A percentile compares a stretch with the other conserved stretches of the same genome.
Evolutionary conservation across 2,888 invertebrate genomes (phyloP).

Genomic region (Oligia strigilis): DNA sequence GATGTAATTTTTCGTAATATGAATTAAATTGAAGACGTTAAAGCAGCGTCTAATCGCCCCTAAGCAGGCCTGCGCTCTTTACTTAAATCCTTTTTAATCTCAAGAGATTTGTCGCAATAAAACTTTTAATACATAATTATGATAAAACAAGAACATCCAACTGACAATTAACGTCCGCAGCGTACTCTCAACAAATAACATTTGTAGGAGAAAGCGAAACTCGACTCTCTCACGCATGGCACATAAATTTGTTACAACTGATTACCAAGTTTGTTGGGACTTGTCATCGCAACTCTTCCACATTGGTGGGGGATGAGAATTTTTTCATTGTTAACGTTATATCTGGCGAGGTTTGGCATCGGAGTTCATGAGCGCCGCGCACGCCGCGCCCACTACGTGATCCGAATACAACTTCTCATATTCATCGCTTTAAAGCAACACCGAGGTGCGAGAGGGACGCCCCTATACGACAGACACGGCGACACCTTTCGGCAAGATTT

Average conservation of each 20-base stretch:
- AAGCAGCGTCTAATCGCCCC: constrained; percentile 48
- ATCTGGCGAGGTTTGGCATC: constrained; percentile 86
- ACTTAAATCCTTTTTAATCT: constrained; percentile 63
- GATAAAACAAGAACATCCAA: constrained; percentile 66
- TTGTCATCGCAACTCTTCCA: constrained; percentile 89
- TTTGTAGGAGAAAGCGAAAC: constrained; percentile 66
- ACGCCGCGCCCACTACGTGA: constrained; percentile 86
- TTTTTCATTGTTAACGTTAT: constrained; percentile 88
- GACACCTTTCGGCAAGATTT: constrained; percentile 84
- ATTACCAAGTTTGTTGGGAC: constrained; percentile 87
- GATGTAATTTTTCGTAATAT: constrained; percentile 17
- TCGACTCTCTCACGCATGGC: constrained; percentile 81
- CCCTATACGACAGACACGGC: constrained; percentile 75
- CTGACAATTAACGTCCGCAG: constrained; percentile 68
- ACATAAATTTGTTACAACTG: constrained; percentile 89
- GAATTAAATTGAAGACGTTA: constrained; percentile 27
- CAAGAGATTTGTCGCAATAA: constrained; percentile 55
- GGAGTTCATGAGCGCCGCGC: constrained; percentile 88
- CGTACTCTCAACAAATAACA: constrained; percentile 67
- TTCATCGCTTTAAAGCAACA: constrained; percentile 88
- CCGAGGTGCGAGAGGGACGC: constrained; percentile 79
- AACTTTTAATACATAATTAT: constrained; percentile 67
- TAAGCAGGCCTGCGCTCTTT: constrained; percentile 51
- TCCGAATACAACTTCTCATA: constrained; percentile 87
- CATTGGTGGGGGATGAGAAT: constrained; percentile 77